Conservation (phyloP, 2,113 vertebrate genomes). For the Paramisgurnus dabryanus region DNA sequence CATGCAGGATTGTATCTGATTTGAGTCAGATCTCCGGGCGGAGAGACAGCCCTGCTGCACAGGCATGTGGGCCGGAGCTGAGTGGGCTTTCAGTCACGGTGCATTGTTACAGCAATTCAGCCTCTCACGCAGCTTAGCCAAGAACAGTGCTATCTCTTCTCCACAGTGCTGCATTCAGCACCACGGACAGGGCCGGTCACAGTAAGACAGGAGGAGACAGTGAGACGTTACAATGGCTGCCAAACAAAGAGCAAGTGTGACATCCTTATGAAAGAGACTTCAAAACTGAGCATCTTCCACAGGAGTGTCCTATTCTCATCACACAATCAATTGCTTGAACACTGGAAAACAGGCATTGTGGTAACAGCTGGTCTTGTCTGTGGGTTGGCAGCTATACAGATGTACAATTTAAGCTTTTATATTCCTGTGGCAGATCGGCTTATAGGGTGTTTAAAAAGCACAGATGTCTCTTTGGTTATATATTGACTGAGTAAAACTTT, state of each 20-base stretch:
- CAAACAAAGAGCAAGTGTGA: conserved; percentile 31
- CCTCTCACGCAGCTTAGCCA: conserved; percentile 18
- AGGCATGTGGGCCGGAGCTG: conserved; percentile 31
- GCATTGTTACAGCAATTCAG: conserved; percentile 41
- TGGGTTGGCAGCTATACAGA: conserved; percentile 24
- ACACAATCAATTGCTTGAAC: conserved; percentile 17
- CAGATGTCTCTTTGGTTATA: conserved; percentile 5
- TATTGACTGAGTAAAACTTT: conserved; percentile 17
- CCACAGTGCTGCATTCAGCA: conserved; percentile 35
- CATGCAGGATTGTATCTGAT: conserved; percentile 23
- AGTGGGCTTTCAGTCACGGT: conserved; percentile 40
- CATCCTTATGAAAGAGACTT: conserved; percentile 33
- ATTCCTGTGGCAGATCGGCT: conserved; percentile 19
- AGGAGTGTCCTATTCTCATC: conserved; percentile 40
- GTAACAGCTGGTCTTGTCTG: conserved; percentile 31
- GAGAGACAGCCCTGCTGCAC: conserved; percentile 29
- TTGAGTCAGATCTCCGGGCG: conserved; percentile 35
- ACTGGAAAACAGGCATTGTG: conserved; percentile 16
- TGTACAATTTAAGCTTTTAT: conserved; percentile 31
- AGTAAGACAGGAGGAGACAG: conserved; percentile 13
- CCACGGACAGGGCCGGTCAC: conserved; percentile 24
- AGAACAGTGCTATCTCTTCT: conserved; percentile 38
- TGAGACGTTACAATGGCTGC: conserved; percentile 30
- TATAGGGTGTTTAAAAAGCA: conserved; percentile 17
- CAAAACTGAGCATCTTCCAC: conserved; percentile 25